Evolutionary conservation across 2,888 invertebrate genomes (phyloP).

Genomic region (Synergus japonicus): DNA sequence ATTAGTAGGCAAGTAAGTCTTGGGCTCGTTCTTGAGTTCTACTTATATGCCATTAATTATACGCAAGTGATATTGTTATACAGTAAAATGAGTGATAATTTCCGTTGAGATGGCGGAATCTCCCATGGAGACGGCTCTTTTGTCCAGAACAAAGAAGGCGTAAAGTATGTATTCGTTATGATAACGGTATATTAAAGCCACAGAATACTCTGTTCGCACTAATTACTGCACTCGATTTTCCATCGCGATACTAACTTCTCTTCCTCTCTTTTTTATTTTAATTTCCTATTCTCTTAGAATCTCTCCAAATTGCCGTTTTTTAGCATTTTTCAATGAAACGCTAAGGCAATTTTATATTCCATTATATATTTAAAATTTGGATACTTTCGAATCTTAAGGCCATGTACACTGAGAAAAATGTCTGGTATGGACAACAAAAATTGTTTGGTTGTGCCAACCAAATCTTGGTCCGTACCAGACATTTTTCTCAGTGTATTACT

Average conservation of each 20-base stretch:
- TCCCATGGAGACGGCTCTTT: neutral
- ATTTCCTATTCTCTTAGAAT: neutral
- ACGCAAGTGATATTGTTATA: neutral
- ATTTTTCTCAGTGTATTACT: no score
- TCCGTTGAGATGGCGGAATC: neutral
- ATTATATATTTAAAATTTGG: no score
- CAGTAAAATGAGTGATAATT: neutral
- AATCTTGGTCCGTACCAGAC: no score
- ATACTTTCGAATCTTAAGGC: no score
- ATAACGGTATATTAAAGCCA: constrained; percentile 44
- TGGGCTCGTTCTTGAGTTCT: no score
- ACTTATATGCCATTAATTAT: no score
- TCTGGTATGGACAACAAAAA: no score
- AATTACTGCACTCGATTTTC: constrained; percentile 29
- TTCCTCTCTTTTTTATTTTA: neutral
- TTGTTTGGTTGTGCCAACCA: no score
- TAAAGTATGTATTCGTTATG: constrained; percentile 42
- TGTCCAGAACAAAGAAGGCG: neutral
- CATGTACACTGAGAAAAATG: no score
- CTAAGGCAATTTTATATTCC: neutral
- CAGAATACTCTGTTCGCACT: constrained; percentile 38
- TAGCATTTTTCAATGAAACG: neutral
- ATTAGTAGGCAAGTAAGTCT: no score
- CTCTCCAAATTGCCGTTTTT: neutral
- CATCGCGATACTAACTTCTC: neutral